phyloP scores from a whole-genome alignment of 2,113 vertebrate species.

The Uria lomvia region DNA sequence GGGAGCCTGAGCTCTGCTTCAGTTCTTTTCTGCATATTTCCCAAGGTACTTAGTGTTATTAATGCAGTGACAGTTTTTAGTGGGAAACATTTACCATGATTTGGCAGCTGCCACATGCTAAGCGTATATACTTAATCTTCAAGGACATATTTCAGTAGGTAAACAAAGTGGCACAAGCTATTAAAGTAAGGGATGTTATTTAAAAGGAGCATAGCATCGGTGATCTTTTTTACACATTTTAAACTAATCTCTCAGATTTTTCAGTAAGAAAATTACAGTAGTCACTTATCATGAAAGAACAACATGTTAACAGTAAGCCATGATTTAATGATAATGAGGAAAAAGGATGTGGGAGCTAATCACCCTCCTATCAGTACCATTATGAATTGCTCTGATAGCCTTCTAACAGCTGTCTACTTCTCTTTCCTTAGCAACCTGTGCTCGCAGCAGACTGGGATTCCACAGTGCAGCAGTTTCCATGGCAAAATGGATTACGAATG shows the following conservation, averaged over 20 bases:
- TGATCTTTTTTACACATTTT: neutral
- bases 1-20: neutral
- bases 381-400: neutral
- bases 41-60: neutral
- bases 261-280: neutral
- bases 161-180: conserved; percentile 28
- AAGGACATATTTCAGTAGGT: neutral
- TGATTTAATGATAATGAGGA: neutral
- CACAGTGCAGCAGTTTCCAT: conserved; percentile 55
- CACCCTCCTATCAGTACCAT: neutral
- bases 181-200: neutral
- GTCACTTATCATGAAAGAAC: neutral
- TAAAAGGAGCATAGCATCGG: neutral
- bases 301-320: neutral
- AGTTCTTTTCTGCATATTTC: neutral
- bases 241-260: neutral
- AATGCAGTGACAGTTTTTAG: neutral
- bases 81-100: neutral
- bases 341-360: neutral
- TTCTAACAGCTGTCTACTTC: conserved; percentile 2
- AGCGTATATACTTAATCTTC: neutral
- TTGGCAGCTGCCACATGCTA: neutral
- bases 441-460: conserved; percentile 14
- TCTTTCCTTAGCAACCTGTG: conserved; percentile 5
- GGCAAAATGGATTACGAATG: conserved; percentile 33